Evolutionary conservation across 2,888 invertebrate genomes (phyloP), one percentile per base, ranked within the genome.

Genomic region (Fabriciana adippe): DNA sequence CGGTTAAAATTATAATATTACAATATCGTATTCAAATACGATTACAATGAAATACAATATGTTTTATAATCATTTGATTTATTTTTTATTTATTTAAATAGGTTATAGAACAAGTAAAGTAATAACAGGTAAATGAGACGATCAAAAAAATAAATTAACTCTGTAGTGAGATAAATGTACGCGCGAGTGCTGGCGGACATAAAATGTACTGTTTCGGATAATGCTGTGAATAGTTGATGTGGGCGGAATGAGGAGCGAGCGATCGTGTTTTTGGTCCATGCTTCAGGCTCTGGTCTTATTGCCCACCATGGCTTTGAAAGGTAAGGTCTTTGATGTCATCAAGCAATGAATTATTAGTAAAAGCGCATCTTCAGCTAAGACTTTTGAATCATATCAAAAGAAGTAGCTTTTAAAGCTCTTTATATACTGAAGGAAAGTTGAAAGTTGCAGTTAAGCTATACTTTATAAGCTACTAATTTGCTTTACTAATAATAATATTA

Each of bases 241-340:
- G 71, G 69, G 71, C 85, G 89, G 84, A 72, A 92, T 92, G 92
- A 88, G 85, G 90, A 81, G 83, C 86, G 88, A 86, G 72, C 79
- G 87, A 75, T 84, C 86, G 55, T 90, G 84, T 70, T 88, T 91
- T 73, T 90, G 88, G 90, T 86, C 88, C 64, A 84, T 92, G 86
- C 86, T 92, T 57, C 92, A 92, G 73, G 90, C 92, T 41, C 65
- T 92, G 74, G 88, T 87, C 66, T 79, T 92, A 72, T 76, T 92
- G 71, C 92, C 92, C 0, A 90, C 86, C 0, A 91, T 91, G 89
- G 92, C 92, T 68, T 78, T 90, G 51, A 91, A 89, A 87, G 92
- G 92, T 92, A 75, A 82, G 84, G 84, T 8, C 11, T 41, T 41
- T 1, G 11, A 8, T 41, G 8, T 41, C 11, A 2, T 41, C 35